phyloP scores from a whole-genome alignment of 1,140 invertebrate species.

The Halyomorpha halys region DNA sequence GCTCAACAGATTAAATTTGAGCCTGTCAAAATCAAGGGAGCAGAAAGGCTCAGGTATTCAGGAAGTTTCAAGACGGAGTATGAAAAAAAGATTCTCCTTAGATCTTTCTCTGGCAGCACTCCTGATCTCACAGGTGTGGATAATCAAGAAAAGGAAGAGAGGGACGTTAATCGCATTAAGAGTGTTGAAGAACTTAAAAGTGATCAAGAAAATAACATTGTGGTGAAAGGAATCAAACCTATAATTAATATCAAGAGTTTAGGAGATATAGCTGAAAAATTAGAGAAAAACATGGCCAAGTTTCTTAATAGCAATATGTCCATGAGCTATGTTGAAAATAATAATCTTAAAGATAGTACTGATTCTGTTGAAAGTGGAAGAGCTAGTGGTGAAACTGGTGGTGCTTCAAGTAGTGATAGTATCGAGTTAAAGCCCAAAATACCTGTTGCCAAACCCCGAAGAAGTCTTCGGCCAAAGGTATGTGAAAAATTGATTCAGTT shows the following conservation, averaged over 20 bases:
- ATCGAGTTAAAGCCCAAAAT: slow-evolving; percentile 13
- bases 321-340: slow-evolving; percentile 18
- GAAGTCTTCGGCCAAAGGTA: slow-evolving; percentile 14
- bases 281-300: slow-evolving; percentile 18
- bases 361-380: slow-evolving; percentile 20
- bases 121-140: slow-evolving; percentile 20
- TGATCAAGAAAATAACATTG: slow-evolving; percentile 19
- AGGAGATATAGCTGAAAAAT: slow-evolving; percentile 14
- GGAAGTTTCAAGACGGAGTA: slow-evolving; percentile 37
- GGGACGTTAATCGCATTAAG: neutral
- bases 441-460: slow-evolving; percentile 24
- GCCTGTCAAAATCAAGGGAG: slow-evolving; percentile 16
- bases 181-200: slow-evolving; percentile 4
- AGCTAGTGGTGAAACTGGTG: slow-evolving; percentile 15
- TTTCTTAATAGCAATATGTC: slow-evolving; percentile 12
- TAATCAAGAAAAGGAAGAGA: slow-evolving; percentile 12
- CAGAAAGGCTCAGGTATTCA: slow-evolving; percentile 31
- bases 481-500: neutral
- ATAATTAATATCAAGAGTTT: slow-evolving; percentile 16
- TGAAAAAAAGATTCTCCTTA: slow-evolving; percentile 28
- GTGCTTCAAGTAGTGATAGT: slow-evolving; percentile 22
- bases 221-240: slow-evolving; percentile 9
- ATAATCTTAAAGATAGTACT: slow-evolving; percentile 22
- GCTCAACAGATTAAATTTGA: slow-evolving; percentile 31
- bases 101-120: slow-evolving; percentile 12